These are phyloP conservation scores for Notothenia rossii DNA, from an alignment of 2,113 vertebrate species.

Conservation along the genomic window DNA sequence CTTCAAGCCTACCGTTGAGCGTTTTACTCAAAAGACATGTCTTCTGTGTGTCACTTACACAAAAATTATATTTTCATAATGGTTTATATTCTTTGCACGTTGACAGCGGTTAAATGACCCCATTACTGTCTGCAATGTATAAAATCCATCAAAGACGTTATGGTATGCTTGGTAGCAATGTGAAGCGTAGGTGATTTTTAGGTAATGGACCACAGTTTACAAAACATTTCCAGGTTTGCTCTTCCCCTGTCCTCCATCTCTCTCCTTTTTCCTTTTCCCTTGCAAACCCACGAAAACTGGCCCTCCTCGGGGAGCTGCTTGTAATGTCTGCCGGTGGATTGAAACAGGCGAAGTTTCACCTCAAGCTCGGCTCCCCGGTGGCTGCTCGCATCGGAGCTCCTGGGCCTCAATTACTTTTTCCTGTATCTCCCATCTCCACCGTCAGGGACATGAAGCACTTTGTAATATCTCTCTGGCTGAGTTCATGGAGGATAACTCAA, in stretches of 20 bases:
- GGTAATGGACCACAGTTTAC: constrained; percentile 29
- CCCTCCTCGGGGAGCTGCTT: constrained; percentile 49
- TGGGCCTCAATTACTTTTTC: constrained; percentile 63
- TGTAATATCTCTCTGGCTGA: constrained; percentile 61
- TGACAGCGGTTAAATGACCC: constrained; percentile 14
- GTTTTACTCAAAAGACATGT: background rate
- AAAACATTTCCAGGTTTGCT: background rate
- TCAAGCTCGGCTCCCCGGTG: constrained; percentile 52
- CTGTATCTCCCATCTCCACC: constrained; percentile 52
- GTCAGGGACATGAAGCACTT: constrained; percentile 41
- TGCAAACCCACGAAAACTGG: constrained; percentile 43
- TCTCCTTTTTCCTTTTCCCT: constrained; percentile 11
- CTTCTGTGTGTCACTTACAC: background rate
- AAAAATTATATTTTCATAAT: constrained; percentile 18
- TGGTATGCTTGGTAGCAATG: constrained; percentile 1
- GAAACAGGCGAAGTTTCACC: constrained; percentile 68
- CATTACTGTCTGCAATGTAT: constrained; percentile 8
- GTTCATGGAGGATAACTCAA: constrained; percentile 38
- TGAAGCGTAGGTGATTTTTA: constrained; percentile 4
- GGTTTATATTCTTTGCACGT: constrained; percentile 9
- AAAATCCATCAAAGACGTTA: background rate
- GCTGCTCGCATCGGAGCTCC: constrained; percentile 50
- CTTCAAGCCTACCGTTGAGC: background rate
- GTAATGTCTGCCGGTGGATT: constrained; percentile 67
- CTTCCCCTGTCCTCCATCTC: background rate